Base-by-base conservation (phyloP, 2,888 invertebrate species). In the Lithophane socia region DNA sequence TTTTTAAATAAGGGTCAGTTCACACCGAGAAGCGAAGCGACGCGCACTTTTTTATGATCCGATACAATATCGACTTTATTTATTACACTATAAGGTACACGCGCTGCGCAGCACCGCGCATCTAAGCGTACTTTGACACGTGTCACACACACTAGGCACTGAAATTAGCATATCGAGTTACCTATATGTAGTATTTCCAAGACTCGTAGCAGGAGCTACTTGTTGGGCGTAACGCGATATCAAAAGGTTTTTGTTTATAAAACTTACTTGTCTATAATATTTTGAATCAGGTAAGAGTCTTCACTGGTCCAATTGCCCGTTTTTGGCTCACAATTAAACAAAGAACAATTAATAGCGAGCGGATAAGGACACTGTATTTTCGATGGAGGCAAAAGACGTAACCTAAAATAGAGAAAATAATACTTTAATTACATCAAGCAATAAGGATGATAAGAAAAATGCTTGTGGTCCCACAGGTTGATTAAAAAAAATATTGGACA, bases 201-300 rank as follows among this genome's bases (percentile, higher is more conserved):
- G 29, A 67, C 29, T 24, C 7, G 24, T 66, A 18, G 1, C 24
- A 49, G 47, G 24, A 47, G 24, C 2, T 49, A 49, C 49, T 29
- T 29, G 21, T 37, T 67, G 37, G 12, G 5, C n/a, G 29, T 47
- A 16, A 29, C 3, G 16, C 12, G 47, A 24, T 24, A 21, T 16
- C n/a, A 21, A 24, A 47, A 58, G 12, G 47, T 13, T n/a, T 5
- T 42, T 3, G 24, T 49, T 18, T 13, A 37, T 18, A 12, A 56
- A 66, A 83, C 96, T 92, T 94, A 98, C 97, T 97, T 97, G 90
- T 97, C 97, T 42, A 97, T 95, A 66, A 98, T 97, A 86, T 97
- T 97, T 49, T 97, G 97, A 84, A 98, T 97, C 21, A 97, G 94
- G 42, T 95, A 91, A 8, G 96, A 95, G 49, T 97, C 97, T 9